Evolutionary conservation across 2,797 vertebrate species (phyloP).

Genomic region (Dendrocincla fuliginosa): DNA sequence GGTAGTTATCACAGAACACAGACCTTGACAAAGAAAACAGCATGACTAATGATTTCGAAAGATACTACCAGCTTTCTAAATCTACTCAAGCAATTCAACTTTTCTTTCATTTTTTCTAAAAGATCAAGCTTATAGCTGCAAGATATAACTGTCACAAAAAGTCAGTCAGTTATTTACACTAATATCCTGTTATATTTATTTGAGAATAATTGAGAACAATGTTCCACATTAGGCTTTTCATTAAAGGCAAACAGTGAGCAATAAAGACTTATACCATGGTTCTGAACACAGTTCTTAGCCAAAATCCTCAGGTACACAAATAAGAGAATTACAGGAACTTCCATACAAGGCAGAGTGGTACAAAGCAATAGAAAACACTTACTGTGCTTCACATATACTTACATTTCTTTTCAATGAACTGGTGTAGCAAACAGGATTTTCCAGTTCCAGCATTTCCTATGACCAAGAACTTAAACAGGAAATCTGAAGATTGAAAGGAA

Average conservation of each 20-base stretch:
- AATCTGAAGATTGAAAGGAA: slow-evolving; percentile 73
- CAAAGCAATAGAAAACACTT: background rate
- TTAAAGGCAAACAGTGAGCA: background rate
- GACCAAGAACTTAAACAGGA: slow-evolving; percentile 83
- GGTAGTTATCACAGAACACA: background rate
- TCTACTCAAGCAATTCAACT: background rate
- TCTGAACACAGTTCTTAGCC: background rate
- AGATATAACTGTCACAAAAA: background rate
- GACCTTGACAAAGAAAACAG: background rate
- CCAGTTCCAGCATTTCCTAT: slow-evolving; percentile 83
- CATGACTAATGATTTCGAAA: background rate
- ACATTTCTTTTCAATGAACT: slow-evolving; percentile 85
- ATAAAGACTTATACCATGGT: background rate
- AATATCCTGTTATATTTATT: background rate
- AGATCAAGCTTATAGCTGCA: background rate
- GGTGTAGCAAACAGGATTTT: slow-evolving; percentile 82
- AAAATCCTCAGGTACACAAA: background rate
- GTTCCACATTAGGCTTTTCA: background rate
- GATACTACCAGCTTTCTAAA: background rate
- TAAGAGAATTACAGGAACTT: background rate
- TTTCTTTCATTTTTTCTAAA: background rate
- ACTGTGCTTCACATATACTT: slow-evolving; percentile 48
- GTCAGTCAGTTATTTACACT: background rate
- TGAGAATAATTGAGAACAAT: background rate
- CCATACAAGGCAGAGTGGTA: background rate